Conservation (phyloP, 2,888 invertebrate species). For the Stramonita haemastoma region DNA sequence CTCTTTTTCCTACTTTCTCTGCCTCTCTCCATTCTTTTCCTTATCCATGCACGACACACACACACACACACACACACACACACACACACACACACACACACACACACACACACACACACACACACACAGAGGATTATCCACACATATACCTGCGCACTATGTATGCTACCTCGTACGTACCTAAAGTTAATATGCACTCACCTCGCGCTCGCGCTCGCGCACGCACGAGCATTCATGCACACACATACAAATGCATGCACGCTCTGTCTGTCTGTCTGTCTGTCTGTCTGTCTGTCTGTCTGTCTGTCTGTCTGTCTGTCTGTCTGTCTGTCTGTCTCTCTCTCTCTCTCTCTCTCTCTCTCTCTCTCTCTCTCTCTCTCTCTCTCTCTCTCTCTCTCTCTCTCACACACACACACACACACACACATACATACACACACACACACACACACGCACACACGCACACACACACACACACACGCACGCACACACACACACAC, state of each 20-base stretch:
- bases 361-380: no score
- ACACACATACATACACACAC: neutral
- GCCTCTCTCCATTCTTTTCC: no score
- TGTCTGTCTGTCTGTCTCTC: no score
- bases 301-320: no score
- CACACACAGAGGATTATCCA: neutral
- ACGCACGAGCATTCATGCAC: no score
- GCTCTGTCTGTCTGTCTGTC: no score
- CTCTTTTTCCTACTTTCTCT: no score
- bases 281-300: no score
- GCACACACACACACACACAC: neutral
- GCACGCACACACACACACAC: neutral
- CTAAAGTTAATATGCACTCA: neutral
- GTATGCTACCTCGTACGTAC: no score
- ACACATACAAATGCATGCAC: neutral
- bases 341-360: no score
- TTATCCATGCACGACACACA: neutral
- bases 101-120: conserved; percentile 1
- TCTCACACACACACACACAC: neutral
- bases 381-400: no score
- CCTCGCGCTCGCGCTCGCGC: neutral
- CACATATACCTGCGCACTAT: neutral
- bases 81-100: neutral
- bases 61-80: neutral
- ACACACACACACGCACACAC: neutral